Conservation (phyloP, 2,888 invertebrate species). For the Chloroclysta siterata region DNA sequence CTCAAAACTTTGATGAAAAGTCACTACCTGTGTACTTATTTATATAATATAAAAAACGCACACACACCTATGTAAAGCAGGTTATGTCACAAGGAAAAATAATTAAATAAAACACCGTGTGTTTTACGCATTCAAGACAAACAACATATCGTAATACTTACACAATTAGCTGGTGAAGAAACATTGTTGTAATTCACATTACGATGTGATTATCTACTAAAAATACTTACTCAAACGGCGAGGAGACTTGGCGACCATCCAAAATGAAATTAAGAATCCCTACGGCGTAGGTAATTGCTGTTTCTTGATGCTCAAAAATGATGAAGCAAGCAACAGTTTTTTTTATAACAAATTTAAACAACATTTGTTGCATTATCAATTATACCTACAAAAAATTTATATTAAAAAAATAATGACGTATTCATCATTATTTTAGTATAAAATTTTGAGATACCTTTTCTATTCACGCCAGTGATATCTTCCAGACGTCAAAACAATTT, state of each 20-base stretch:
- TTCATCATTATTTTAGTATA: too few relatives aligned
- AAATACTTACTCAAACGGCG: conserved; percentile 62
- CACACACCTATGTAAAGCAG: too few relatives aligned
- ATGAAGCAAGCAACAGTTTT: neutral
- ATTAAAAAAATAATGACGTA: too few relatives aligned
- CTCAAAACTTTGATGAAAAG: too few relatives aligned
- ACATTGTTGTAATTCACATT: conserved; percentile 56
- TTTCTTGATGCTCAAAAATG: conserved; percentile 20
- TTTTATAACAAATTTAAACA: too few relatives aligned
- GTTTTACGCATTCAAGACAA: conserved; percentile 20
- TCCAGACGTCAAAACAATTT: too few relatives aligned
- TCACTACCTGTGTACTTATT: too few relatives aligned
- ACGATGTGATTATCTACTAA: conserved; percentile 62
- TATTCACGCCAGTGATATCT: too few relatives aligned
- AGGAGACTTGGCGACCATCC: conserved; percentile 57
- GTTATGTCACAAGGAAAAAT: neutral
- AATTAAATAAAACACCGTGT: conserved; percentile 7
- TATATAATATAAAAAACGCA: too few relatives aligned
- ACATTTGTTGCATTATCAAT: too few relatives aligned
- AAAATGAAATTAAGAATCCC: conserved; percentile 47
- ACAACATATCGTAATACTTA: conserved; percentile 30
- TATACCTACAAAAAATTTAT: too few relatives aligned
- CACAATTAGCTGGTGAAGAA: conserved; percentile 38
- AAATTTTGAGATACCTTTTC: too few relatives aligned
- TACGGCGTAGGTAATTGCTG: conserved; percentile 36